Evolutionary conservation across 2,113 vertebrate species (phyloP).

Genomic region (Rhagologus leucostigma): DNA sequence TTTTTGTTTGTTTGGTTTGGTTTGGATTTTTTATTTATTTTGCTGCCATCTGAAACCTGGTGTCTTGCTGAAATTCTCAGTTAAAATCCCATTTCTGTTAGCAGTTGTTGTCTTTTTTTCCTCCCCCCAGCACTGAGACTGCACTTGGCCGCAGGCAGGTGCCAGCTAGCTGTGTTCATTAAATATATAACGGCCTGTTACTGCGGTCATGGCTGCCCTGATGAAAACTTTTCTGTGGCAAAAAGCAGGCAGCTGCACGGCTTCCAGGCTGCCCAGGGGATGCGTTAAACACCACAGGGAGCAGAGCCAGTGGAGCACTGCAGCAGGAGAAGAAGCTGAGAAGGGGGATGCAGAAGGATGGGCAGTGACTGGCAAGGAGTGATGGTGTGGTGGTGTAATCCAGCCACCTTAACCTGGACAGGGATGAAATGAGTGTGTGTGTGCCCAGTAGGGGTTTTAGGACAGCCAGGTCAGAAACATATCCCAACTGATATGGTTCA

Average conservation of each 20-base stretch:
- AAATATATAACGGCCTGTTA: not conserved
- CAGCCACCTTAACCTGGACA: not conserved
- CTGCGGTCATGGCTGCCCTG: not conserved
- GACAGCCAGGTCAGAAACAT: not conserved
- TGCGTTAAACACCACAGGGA: not conserved
- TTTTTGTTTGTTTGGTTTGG: not conserved
- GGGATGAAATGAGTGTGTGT: not conserved
- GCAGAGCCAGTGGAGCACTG: rapidly evolving
- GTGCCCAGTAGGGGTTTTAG: not conserved
- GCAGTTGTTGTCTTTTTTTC: not conserved
- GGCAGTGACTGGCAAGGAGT: not conserved
- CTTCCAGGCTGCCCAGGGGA: not conserved
- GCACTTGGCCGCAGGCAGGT: not conserved
- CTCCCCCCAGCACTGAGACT: not conserved
- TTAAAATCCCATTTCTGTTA: not conserved
- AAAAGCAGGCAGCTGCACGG: not conserved
- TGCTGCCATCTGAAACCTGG: not conserved
- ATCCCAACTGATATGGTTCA: not conserved
- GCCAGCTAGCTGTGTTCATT: not conserved
- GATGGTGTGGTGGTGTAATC: not conserved
- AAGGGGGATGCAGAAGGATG: not conserved
- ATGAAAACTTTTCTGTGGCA: not conserved
- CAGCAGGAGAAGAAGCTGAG: not conserved
- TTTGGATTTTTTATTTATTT: not conserved
- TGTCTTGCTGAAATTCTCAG: not conserved